These are phyloP conservation scores for Dendrolimus houi DNA, from an alignment of 2,888 invertebrate species.

Conservation along the genomic window DNA sequence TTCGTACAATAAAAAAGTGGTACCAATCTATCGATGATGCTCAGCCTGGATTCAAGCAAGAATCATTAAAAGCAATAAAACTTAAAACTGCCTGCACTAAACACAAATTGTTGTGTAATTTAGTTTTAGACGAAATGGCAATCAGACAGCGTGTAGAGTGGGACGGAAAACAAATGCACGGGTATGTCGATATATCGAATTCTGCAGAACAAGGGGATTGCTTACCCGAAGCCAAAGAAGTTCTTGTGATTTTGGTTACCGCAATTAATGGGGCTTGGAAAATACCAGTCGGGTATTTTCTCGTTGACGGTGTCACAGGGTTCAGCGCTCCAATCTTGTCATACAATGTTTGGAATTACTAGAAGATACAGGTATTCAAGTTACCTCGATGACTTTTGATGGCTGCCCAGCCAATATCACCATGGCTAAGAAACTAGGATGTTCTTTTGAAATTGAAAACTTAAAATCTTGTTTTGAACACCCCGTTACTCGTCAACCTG, in stretches of 20 bases:
- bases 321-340: conserved; percentile 9
- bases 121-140: conserved; percentile 14
- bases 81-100: conserved; percentile 3
- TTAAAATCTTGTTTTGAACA: conserved; percentile 7
- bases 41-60: conserved; percentile 11
- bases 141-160: conserved; percentile 1
- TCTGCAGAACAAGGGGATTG: conserved; percentile 9
- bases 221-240: conserved; percentile 15
- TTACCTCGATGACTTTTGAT: conserved; percentile 12
- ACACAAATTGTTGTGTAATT: conserved; percentile 8
- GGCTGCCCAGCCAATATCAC: conserved; percentile 11
- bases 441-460: conserved; percentile 5
- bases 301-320: conserved; percentile 11
- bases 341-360: conserved; percentile 7
- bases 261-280: conserved; percentile 10
- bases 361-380: conserved; percentile 7
- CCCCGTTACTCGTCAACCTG: conserved; percentile 2
- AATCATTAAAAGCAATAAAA: conserved; percentile 9
- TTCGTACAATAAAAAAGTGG: conserved; percentile 9
- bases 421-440: conserved; percentile 14
- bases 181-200: conserved; percentile 23
- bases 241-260: conserved; percentile 10
- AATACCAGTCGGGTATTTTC: conserved; percentile 14
- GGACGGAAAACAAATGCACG: conserved; percentile 20
- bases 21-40: conserved; percentile 7